These are phyloP conservation scores for Plebejus melissa DNA, from an alignment of 2,888 invertebrate genomes.

Conservation along the genomic window DNA sequence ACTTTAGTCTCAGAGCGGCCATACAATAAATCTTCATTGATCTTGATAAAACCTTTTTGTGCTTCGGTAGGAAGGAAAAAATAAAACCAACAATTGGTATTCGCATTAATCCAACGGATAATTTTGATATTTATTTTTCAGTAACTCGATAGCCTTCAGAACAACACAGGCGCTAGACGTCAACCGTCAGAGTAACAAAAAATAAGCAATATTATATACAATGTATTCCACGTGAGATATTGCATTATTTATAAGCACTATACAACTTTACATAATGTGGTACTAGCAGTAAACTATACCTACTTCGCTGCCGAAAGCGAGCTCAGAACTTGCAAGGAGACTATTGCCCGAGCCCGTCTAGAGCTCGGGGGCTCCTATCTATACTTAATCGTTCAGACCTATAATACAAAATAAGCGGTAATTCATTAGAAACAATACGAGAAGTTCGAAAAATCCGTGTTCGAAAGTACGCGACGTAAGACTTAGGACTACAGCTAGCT, in stretches of 20 bases:
- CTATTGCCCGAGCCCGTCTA: conserved; percentile 29
- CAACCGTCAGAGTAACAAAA: conserved; percentile 65
- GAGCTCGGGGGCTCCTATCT: conserved; percentile 31
- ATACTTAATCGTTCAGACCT: conserved; percentile 28
- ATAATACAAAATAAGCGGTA: conserved; percentile 26
- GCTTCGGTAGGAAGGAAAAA: conserved; percentile 37
- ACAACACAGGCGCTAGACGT: conserved; percentile 68
- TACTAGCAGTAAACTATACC: conserved; percentile 51
- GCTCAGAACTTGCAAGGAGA: conserved; percentile 38
- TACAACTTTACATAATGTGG: conserved; percentile 67
- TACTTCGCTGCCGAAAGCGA: conserved; percentile 43
- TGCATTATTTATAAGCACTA: conserved; percentile 68
- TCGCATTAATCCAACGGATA: conserved; percentile 72
- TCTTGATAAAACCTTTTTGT: neutral
- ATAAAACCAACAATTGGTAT: conserved; percentile 67
- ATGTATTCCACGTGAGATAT: conserved; percentile 53
- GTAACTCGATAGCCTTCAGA: conserved; percentile 69
- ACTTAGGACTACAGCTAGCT: conserved; percentile 23
- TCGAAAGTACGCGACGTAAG: conserved; percentile 18
- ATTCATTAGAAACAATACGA: conserved; percentile 12
- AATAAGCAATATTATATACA: conserved; percentile 68
- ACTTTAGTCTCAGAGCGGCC: neutral
- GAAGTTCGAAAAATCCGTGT: conserved; percentile 16
- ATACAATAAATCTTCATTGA: neutral
- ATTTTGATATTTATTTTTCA: conserved; percentile 63